Evolutionary conservation across 2,113 vertebrate genomes (phyloP).

Genomic region (Alethe diademata): DNA sequence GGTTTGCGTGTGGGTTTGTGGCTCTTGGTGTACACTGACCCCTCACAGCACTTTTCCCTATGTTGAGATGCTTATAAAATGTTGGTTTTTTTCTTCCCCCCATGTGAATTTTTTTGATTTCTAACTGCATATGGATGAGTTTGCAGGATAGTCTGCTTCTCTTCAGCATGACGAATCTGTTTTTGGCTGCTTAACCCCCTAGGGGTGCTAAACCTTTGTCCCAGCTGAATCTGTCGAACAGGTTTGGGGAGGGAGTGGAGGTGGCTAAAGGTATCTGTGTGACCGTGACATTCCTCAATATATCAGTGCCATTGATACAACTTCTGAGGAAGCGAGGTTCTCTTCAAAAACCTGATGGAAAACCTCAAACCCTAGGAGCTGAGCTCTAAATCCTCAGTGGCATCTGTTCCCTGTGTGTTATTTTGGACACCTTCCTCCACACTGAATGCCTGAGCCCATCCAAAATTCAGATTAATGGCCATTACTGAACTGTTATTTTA

Average conservation of each 20-base stretch:
- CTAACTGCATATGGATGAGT: neutral
- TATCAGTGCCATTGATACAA: neutral
- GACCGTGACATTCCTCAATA: neutral
- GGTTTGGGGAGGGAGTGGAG: neutral
- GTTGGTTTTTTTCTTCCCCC: neutral
- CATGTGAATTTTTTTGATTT: neutral
- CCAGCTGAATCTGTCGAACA: neutral
- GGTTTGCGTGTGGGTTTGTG: rapidly evolving
- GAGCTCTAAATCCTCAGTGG: neutral
- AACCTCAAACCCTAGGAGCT: neutral
- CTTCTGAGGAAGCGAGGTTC: neutral
- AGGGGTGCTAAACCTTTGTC: neutral
- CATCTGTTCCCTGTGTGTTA: neutral
- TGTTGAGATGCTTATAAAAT: neutral
- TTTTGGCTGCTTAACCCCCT: neutral
- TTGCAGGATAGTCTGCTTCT: neutral
- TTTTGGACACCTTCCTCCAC: neutral
- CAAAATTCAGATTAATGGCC: neutral
- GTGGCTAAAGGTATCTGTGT: neutral
- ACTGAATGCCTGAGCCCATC: neutral
- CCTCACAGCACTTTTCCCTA: neutral
- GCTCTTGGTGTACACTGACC: neutral
- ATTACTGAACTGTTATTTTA: neutral
- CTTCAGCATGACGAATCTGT: neutral
- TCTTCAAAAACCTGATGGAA: neutral